Evolutionary conservation across 2,888 invertebrate species (phyloP).

Genomic region (Rosalia funebris): DNA sequence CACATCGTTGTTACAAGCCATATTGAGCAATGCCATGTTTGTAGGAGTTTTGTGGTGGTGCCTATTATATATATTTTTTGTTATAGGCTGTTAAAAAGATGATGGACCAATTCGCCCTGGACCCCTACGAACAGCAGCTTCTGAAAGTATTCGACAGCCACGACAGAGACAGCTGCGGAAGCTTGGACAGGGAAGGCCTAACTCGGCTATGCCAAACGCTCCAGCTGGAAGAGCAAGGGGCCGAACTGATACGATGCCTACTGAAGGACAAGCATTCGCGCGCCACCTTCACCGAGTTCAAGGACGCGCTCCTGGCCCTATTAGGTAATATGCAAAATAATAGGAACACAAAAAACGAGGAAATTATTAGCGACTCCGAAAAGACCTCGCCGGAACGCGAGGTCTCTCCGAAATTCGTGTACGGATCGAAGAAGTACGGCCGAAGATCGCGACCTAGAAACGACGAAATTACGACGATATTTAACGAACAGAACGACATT

Average conservation of each 20-base stretch:
- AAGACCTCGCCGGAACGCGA: conserved; percentile 72
- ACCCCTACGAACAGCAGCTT: conserved; percentile 85
- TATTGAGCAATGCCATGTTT: too few relatives aligned
- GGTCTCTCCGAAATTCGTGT: conserved; percentile 77
- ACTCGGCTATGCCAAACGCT: conserved; percentile 78
- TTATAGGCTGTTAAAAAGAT: conserved; percentile 6
- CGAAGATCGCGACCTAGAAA: conserved; percentile 74
- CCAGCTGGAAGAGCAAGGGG: conserved; percentile 79
- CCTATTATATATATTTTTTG: too few relatives aligned
- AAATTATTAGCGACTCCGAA: conserved; percentile 55
- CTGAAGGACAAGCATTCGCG: conserved; percentile 66
- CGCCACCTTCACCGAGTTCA: conserved; percentile 79
- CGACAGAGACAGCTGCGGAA: conserved; percentile 75
- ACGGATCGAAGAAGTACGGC: conserved; percentile 81
- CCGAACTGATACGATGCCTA: conserved; percentile 62
- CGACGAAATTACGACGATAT: conserved; percentile 56
- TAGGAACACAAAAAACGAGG: conserved; percentile 43
- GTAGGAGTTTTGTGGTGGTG: too few relatives aligned
- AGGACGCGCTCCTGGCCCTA: conserved; percentile 77
- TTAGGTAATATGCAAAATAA: conserved; percentile 67
- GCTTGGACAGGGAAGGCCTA: conserved; percentile 74
- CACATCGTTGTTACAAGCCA: too few relatives aligned
- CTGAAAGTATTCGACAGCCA: conserved; percentile 84
- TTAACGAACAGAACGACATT: conserved; percentile 61
- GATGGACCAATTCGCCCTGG: conserved; percentile 60